Base-by-base conservation (phyloP, 2,113 vertebrate species). In the Pandion haliaetus region DNA sequence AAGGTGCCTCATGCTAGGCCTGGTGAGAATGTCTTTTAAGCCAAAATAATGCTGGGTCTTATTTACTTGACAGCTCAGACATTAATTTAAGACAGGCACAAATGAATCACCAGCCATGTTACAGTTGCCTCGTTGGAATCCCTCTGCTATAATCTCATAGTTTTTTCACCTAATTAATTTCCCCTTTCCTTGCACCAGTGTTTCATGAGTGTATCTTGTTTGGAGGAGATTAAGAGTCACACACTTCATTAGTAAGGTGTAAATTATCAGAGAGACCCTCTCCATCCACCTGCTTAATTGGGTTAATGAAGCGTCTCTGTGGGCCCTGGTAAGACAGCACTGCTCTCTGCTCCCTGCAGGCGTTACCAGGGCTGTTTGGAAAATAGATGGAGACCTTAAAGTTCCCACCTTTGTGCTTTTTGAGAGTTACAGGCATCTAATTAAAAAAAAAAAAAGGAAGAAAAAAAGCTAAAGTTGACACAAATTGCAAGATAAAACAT, bases 121-220 rank as follows among this genome's bases (percentile, higher is more conserved):
- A 98, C 97, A 93, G 97, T 97, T 98, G 98, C 98, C 98, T 98
- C 94, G 94, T 98, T 97, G 98, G 98, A 98, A 98, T 99, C 98
- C 98, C 98, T 98, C 74, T 98, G 98, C 98, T 98, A 98, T 99
- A 98, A 99, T 99, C 99, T 99, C 97, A 98, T 98, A 97, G 98
- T 98, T 98, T 98, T 98, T 99, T 98, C 98, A 98, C 98, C 98
- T 99, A 99, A 99, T 99, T 99, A 99, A 99, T 99, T 99, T 98
- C 98, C 96, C 98, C 97, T 97, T 98, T 98, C 98, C 97, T 98
- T 98, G 98, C 97, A 98, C 98, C 97, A 97, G 98, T 98, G 98
- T 99, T 98, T 98, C 98, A 98, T 98, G 98, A 98, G 98, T 99
- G 98, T 98, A 98, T 97, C 98, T 98, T 99, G 98, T 99, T 99